Conservation (phyloP, 2,888 invertebrate species). For the Sesia bembeciformis region DNA sequence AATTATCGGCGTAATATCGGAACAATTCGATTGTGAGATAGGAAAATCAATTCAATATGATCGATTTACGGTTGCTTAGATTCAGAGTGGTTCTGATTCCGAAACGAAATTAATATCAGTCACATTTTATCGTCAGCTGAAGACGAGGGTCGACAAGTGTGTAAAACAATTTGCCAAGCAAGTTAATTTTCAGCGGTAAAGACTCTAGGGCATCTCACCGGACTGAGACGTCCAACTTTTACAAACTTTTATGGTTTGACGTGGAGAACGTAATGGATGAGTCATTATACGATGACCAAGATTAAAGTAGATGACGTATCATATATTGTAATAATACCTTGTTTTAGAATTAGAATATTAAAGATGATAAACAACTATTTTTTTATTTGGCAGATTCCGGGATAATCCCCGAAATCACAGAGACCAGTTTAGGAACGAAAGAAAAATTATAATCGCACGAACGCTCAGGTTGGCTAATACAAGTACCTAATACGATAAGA, state of each 20-base stretch:
- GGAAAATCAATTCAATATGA: not conserved
- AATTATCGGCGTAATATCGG: not conserved
- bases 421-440: too few relatives aligned
- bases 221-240: constrained; percentile 12
- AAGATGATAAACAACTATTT: too few relatives aligned
- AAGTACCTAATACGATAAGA: too few relatives aligned
- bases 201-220: constrained; percentile 11
- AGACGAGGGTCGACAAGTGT: constrained; percentile 50
- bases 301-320: too few relatives aligned
- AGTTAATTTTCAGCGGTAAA: constrained; percentile 34
- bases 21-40: not conserved
- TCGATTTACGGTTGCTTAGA: not conserved
- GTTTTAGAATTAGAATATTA: too few relatives aligned
- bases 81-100: not conserved
- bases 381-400: too few relatives aligned
- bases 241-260: constrained; percentile 7
- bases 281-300: not conserved
- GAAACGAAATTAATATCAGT: constrained; percentile 29
- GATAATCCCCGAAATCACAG: too few relatives aligned
- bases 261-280: not conserved
- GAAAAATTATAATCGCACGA: too few relatives aligned
- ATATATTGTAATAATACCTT: too few relatives aligned
- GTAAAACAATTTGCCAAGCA: constrained; percentile 52
- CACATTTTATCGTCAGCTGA: constrained; percentile 23
- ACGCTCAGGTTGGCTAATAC: too few relatives aligned